A percentile compares a stretch with the other conserved stretches of the same genome.
Conservation (phyloP, 2,113 vertebrate genomes). For the Pseudonaja textilis region DNA sequence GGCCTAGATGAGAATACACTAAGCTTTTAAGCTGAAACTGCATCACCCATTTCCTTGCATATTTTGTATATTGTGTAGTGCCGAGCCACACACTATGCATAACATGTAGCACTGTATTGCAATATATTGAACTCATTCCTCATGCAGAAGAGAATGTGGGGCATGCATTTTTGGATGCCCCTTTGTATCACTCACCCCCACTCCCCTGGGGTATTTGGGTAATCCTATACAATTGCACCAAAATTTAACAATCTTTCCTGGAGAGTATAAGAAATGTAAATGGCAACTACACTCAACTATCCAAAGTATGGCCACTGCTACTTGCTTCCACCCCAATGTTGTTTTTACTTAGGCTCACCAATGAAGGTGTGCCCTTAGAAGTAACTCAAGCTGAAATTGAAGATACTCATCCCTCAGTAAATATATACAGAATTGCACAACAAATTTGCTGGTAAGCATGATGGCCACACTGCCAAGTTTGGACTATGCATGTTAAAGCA, state of each 20-base stretch:
- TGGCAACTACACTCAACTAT: background rate
- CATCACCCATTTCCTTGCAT: background rate
- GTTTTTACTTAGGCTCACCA: background rate
- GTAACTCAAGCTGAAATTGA: background rate
- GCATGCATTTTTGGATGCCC: background rate
- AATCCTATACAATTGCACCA: background rate
- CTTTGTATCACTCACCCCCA: background rate
- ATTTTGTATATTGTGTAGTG: background rate
- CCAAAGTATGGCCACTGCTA: background rate
- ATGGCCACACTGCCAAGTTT: background rate
- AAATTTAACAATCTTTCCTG: background rate
- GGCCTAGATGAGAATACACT: background rate
- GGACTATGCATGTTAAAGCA: background rate
- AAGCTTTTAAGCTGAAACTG: background rate
- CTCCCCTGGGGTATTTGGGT: background rate
- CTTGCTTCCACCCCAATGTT: background rate
- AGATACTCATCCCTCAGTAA: background rate
- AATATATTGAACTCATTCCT: background rate
- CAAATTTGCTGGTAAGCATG: background rate
- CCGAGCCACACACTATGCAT: background rate
- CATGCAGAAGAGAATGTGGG: background rate
- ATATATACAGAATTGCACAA: background rate
- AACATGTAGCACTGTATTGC: background rate
- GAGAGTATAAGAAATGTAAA: background rate
- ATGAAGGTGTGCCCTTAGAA: background rate